Evolutionary conservation across 2,888 invertebrate genomes (phyloP), one percentile per base, ranked within the genome.

Genomic region (Diploptera punctata): DNA sequence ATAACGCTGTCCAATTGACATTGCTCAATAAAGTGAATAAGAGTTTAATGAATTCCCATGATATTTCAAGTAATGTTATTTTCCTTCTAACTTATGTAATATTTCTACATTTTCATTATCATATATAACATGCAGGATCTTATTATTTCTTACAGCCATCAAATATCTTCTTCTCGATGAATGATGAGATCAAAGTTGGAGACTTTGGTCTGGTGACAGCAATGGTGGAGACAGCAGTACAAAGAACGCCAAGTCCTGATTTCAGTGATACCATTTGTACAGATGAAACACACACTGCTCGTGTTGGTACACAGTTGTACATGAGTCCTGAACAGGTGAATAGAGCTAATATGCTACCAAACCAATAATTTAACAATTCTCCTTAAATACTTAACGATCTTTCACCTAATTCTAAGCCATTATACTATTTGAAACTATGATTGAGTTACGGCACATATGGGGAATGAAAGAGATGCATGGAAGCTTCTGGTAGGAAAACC

Each of bases 141-240:
- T 10, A 47, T 21, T 16, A 33, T 65, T 70, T 47, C 75, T 84
- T 85, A 76, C 80, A 91, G 89, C 95, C 95, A 0, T 93, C 94
- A 75, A 96, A 96, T 81, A 95, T 96, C 78, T 95, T 99, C 84
- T 98, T 99, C 83, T 93, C 97, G 0, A 87, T 91, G 76, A 95
- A 97, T 82, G 94, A 94, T 1, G 88, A 89, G 79, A 91, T 99
- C 9, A 99, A 99, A 86, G 94, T 99, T 70, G 99, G 99, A 0
- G 99, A 99, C 85, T 99, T 99, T 84, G 99, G 99, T 0, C 88
- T 99, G n/a, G 99, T 96, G 13, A 98, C 98, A 3, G 91, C 93
- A 24, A 93, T 94, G 87, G 87, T 88, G 60, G 91, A 91, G 77
- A 78, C 77, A 19, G 79, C 77, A 16, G 76, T 76, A 10, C 54